Evolutionary conservation across 2,888 invertebrate genomes (phyloP).

Genomic region (Drosophila nr. fundita): DNA sequence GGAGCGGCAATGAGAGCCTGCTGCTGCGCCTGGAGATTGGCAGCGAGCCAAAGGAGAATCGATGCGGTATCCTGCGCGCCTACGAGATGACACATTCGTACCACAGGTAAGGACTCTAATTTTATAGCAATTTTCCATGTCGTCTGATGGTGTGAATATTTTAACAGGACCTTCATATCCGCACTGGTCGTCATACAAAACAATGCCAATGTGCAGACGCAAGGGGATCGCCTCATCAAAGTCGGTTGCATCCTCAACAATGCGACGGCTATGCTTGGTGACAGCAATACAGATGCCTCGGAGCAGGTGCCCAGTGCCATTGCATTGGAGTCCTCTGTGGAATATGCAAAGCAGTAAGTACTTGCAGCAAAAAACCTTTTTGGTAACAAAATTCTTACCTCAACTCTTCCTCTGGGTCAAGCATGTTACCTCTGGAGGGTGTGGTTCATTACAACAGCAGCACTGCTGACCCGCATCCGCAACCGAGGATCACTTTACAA

Average conservation of each 20-base stretch:
- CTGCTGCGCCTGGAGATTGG: conserved; percentile 82
- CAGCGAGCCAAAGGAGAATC: conserved; percentile 82
- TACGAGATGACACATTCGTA: conserved; percentile 83
- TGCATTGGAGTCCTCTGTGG: conserved; percentile 87
- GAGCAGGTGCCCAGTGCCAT: conserved; percentile 85
- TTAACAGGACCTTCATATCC: conserved; percentile 89
- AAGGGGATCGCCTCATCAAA: conserved; percentile 92
- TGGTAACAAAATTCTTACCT: background rate
- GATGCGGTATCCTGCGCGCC: conserved; percentile 84
- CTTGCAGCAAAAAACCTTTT: background rate
- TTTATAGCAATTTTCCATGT: background rate
- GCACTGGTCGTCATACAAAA: conserved; percentile 92
- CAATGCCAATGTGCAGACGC: conserved; percentile 93
- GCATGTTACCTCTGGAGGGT: conserved; percentile 85
- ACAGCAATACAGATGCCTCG: conserved; percentile 64
- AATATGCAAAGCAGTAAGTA: conserved; percentile 86
- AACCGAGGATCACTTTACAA: conserved; percentile 85
- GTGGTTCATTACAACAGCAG: conserved; percentile 82
- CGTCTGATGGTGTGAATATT: background rate
- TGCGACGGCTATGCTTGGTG: conserved; percentile 69
- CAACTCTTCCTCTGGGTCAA: conserved; percentile 41
- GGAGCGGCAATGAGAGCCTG: conserved; percentile 85
- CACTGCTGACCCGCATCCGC: conserved; percentile 43
- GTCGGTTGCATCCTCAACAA: conserved; percentile 90
- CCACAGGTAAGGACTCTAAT: conserved; percentile 69